Evolutionary conservation across 2,888 invertebrate species (phyloP).

Genomic region (Chrysolina haemoptera): DNA sequence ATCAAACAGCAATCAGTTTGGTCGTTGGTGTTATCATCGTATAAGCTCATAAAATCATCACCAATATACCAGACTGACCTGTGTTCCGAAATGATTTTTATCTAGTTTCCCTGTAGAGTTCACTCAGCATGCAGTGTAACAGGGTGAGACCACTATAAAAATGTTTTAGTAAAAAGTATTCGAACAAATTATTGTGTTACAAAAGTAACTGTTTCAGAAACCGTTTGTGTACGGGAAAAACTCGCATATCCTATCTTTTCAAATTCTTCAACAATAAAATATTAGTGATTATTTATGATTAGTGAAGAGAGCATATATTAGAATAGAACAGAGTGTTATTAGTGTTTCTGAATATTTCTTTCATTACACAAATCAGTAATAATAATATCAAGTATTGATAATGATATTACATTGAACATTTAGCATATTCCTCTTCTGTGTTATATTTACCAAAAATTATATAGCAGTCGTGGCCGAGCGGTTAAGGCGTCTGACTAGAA

Average conservation of each 20-base stretch:
- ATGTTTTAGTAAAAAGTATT: neutral
- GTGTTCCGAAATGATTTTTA: neutral
- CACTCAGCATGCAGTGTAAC: neutral
- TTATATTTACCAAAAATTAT: too few relatives aligned
- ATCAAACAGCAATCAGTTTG: neutral
- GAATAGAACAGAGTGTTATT: too few relatives aligned
- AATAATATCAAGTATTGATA: neutral
- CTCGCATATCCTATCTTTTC: too few relatives aligned
- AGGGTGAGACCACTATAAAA: neutral
- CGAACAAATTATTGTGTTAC: neutral
- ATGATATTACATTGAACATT: too few relatives aligned
- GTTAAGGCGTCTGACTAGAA: constrained; percentile 93
- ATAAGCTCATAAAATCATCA: neutral
- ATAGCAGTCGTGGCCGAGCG: constrained; percentile 88
- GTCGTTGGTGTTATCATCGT: neutral
- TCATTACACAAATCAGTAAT: too few relatives aligned
- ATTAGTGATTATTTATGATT: too few relatives aligned
- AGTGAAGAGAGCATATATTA: too few relatives aligned
- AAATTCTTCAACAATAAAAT: too few relatives aligned
- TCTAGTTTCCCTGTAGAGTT: neutral
- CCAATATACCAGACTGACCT: neutral
- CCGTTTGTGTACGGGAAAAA: too few relatives aligned
- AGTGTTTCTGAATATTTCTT: too few relatives aligned
- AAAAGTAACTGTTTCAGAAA: too few relatives aligned
- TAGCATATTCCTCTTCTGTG: too few relatives aligned